Percentiles rank a stretch among this genome's conserved stretches.
Evolutionary conservation across 64 coral and sea anemone genomes (phyloP).

Genomic region (Montipora foliosa): DNA sequence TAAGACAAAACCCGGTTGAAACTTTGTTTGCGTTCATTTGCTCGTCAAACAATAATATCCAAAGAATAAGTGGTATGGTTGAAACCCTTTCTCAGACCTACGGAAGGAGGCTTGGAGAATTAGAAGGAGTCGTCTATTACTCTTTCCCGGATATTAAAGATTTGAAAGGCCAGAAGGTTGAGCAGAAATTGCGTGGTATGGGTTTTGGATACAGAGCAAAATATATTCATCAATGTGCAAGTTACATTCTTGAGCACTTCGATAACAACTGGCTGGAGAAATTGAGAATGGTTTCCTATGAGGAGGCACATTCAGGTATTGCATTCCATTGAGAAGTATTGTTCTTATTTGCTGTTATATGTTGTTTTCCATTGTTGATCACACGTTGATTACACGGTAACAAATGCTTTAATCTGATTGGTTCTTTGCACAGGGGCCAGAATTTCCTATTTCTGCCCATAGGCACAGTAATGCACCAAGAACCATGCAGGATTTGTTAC

Average conservation of each 20-base stretch:
- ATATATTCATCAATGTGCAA: slow-evolving; percentile 81
- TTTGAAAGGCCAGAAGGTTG: slow-evolving; percentile 68
- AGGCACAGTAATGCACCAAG: no score
- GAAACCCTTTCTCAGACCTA: slow-evolving; percentile 79
- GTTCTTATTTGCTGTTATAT: no score
- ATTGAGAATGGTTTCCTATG: slow-evolving; percentile 71
- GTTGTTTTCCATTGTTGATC: no score
- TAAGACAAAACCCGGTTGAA: slow-evolving; percentile 91
- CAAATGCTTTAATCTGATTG: no score
- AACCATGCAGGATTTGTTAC: no score
- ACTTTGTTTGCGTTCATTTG: slow-evolving; percentile 97
- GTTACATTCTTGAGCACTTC: slow-evolving; percentile 62
- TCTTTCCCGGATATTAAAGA: slow-evolving; percentile 75
- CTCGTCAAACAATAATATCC: slow-evolving; percentile 97
- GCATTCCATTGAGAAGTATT: no score
- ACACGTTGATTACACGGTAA: no score
- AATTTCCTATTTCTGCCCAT: no score
- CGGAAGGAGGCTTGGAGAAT: slow-evolving; percentile 75
- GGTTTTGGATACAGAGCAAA: slow-evolving; percentile 98
- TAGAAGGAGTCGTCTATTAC: slow-evolving; percentile 67
- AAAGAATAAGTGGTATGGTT: slow-evolving; percentile 87
- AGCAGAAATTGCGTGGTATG: slow-evolving; percentile 67
- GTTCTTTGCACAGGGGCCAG: no score
- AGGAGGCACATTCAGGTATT: slow-evolving; percentile 83
- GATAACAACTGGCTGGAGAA: slow-evolving; percentile 75